phyloP scores from a whole-genome alignment of 2,888 invertebrate genomes.

The Baronia brevicornis region DNA sequence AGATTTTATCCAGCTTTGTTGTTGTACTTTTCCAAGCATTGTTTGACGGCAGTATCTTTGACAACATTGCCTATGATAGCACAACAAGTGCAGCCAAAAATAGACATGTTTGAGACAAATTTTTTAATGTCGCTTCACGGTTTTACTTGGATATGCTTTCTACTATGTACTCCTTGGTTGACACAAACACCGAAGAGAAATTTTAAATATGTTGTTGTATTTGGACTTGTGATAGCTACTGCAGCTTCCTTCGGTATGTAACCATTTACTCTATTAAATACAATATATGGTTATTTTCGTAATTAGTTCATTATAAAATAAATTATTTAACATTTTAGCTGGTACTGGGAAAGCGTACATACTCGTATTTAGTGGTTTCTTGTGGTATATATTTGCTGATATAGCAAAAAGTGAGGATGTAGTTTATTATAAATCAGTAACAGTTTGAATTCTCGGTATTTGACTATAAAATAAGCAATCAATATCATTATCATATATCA shows the following conservation, averaged over 20 bases:
- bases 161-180: constrained; percentile 61
- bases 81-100: constrained; percentile 47
- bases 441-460: too few relatives aligned
- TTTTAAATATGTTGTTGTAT: constrained; percentile 52
- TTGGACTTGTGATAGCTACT: constrained; percentile 50
- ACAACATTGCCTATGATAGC: constrained; percentile 54
- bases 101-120: constrained; percentile 52
- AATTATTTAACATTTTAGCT: constrained; percentile 3
- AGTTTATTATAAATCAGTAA: too few relatives aligned
- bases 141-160: constrained; percentile 66
- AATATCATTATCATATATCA: too few relatives aligned
- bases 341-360: too few relatives aligned
- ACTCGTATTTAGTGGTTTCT: too few relatives aligned
- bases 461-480: too few relatives aligned
- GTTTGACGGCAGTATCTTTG: constrained; percentile 49
- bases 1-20: constrained; percentile 64
- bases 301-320: background rate
- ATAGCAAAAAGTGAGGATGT: too few relatives aligned
- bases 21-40: constrained; percentile 48
- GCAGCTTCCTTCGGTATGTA: constrained; percentile 54
- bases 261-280: constrained; percentile 3
- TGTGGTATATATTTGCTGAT: too few relatives aligned
- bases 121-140: constrained; percentile 61
- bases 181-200: constrained; percentile 60
- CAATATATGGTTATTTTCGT: background rate